These are phyloP conservation scores for Danio choprae DNA, from an alignment of 2,797 vertebrate genomes.

Conservation along the genomic window DNA sequence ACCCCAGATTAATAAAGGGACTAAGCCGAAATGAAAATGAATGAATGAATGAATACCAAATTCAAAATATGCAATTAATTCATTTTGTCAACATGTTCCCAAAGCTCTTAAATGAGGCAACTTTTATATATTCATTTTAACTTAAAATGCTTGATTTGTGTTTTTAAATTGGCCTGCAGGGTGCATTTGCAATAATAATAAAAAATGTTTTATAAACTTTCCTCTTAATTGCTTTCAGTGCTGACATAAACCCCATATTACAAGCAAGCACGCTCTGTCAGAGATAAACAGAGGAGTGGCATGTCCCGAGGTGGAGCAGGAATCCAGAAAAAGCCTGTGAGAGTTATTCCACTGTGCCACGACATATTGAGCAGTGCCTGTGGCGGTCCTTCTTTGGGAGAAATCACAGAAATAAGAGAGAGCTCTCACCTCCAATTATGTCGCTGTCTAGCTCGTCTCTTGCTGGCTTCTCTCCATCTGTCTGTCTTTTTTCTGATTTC, in stretches of 20 bases:
- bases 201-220: neutral
- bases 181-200: neutral
- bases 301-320: neutral
- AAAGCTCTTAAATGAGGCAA: neutral
- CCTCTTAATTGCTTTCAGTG: conserved; percentile 11
- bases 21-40: too few species aligned
- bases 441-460: neutral
- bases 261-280: neutral
- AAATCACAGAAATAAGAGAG: conserved; percentile 9
- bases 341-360: neutral
- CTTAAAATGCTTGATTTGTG: neutral
- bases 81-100: neutral
- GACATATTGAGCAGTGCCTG: conserved; percentile 14
- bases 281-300: neutral
- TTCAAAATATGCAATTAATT: conserved; percentile 1
- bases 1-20: too few species aligned
- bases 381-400: conserved; percentile 23
- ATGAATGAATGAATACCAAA: too few species aligned
- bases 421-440: conserved; percentile 22
- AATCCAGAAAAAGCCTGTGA: conserved; percentile 5
- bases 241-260: neutral
- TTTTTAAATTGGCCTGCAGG: neutral
- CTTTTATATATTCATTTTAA: neutral
- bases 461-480: neutral
- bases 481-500: conserved; percentile 9